Percentiles rank a stretch among this genome's conserved stretches.
phyloP scores from a whole-genome alignment of 2,113 vertebrate genomes.

The Pseudonaja textilis region DNA sequence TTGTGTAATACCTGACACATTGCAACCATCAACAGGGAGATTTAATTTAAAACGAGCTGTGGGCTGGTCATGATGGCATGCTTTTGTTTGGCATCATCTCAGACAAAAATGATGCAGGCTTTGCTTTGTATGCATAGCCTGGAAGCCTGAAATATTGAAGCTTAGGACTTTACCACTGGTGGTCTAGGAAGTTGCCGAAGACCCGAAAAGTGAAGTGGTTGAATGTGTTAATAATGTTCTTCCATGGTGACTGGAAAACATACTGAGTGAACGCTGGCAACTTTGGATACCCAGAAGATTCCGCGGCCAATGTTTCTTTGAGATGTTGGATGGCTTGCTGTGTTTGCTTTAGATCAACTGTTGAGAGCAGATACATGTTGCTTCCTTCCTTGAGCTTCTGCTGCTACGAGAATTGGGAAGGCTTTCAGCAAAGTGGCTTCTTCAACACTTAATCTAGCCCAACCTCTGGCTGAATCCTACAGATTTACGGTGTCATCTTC shows the following conservation, averaged over 20 bases:
- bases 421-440: not conserved
- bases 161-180: not conserved
- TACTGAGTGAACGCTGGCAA: not conserved
- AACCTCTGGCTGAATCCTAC: not conserved
- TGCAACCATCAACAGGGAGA: not conserved
- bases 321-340: not conserved
- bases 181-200: not conserved
- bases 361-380: not conserved
- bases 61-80: not conserved
- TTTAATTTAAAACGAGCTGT: not conserved
- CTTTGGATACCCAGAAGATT: not conserved
- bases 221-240: not conserved
- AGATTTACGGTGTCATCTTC: rapidly evolving
- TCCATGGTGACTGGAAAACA: too few species aligned
- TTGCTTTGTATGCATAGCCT: not conserved
- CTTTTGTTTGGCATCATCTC: not conserved
- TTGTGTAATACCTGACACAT: not conserved
- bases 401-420: not conserved
- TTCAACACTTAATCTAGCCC: conserved; percentile 4
- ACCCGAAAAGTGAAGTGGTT: not conserved
- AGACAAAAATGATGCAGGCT: not conserved
- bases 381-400: not conserved
- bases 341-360: not conserved
- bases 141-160: not conserved
- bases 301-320: not conserved